A percentile compares a stretch with the other conserved stretches of the same genome.
Conservation (phyloP, 2,888 invertebrate species). For the Drosophila planitibia region DNA sequence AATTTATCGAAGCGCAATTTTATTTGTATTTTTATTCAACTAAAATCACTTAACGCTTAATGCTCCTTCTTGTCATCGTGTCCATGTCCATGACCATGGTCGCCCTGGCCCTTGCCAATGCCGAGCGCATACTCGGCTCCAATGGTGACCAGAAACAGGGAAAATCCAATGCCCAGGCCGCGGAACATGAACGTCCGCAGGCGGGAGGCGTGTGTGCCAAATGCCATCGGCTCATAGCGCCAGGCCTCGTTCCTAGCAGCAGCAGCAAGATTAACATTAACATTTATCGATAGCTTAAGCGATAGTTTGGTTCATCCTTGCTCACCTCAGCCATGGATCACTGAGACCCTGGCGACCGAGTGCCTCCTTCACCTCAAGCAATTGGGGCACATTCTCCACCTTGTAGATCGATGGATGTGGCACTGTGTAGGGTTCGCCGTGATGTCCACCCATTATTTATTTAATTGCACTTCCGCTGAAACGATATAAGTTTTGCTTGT, state of each 20-base stretch:
- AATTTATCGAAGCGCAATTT: slow-evolving; percentile 44
- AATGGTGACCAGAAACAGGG: slow-evolving; percentile 87
- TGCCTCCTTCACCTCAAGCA: slow-evolving; percentile 88
- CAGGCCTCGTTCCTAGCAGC: slow-evolving; percentile 92
- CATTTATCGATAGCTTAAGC: not conserved
- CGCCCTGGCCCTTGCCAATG: slow-evolving; percentile 82
- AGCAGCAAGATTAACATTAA: not conserved
- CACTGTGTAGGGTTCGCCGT: slow-evolving; percentile 88
- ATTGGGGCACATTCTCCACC: slow-evolving; percentile 89
- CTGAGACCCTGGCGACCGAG: slow-evolving; percentile 90
- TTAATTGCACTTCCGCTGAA: slow-evolving; percentile 11
- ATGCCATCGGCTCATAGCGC: slow-evolving; percentile 89
- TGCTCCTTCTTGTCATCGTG: slow-evolving; percentile 65
- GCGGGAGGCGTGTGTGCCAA: slow-evolving; percentile 86
- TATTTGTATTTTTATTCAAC: slow-evolving; percentile 49
- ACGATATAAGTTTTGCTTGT: slow-evolving; percentile 6
- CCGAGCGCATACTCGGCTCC: slow-evolving; percentile 85
- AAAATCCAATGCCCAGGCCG: slow-evolving; percentile 89
- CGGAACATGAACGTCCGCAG: slow-evolving; percentile 86
- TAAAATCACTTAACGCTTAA: slow-evolving; percentile 54
- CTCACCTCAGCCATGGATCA: slow-evolving; percentile 94
- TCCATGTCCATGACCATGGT: slow-evolving; percentile 83
- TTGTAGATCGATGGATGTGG: slow-evolving; percentile 91
- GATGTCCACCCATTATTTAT: slow-evolving; percentile 87
- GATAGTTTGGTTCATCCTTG: not conserved